Evolutionary conservation across 1,140 invertebrate genomes (phyloP), one percentile per base, ranked within the genome.

Genomic region (Amyelois transitella): DNA sequence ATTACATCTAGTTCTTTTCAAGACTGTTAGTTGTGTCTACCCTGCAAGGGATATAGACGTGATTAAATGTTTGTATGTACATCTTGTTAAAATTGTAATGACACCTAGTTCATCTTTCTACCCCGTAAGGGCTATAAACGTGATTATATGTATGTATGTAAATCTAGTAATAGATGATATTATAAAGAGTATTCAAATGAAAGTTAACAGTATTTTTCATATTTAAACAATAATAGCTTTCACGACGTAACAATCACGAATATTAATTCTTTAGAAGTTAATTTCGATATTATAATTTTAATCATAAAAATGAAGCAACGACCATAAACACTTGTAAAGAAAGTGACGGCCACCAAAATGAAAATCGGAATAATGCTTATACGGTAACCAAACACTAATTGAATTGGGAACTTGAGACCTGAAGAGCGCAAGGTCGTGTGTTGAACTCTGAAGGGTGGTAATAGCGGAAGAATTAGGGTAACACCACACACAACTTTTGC

Each of bases 361-460:
- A 51, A 19, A 12, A 20, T 20, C 5, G 45, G 45, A 47, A 20
- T 17, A 47, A 12, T 47, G 53, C 17, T 53, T 43, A 51, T 47
- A 44, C 55, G 44, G 62, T 62, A 64, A 60, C 44, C 52, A 47
- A 51, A 63, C 59, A 56, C 60, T 68, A 68, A 68, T 64, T 57
- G 58, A 57, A 72, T 64, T 66, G 64, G 63, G 62, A 68, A 71
- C 49, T 45, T 55, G 61, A 70, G 54, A 68, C 63, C 43, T 59
- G 61, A 66, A 50, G 62, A 61, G 51, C 48, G 18, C 64, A 75
- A 75, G 72, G 69, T 62, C 72, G 66, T 25, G 22, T 56, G 57
- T 69, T 65, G 65, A 72, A 66, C 67, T 72, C 14, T 18, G 21
- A 45, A 51, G 48, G 43, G 49, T n/a, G 18, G 17, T 43, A 6